These are phyloP conservation scores for Muscicapa comitata DNA, from an alignment of 2,797 vertebrate genomes.

Conservation along the genomic window DNA sequence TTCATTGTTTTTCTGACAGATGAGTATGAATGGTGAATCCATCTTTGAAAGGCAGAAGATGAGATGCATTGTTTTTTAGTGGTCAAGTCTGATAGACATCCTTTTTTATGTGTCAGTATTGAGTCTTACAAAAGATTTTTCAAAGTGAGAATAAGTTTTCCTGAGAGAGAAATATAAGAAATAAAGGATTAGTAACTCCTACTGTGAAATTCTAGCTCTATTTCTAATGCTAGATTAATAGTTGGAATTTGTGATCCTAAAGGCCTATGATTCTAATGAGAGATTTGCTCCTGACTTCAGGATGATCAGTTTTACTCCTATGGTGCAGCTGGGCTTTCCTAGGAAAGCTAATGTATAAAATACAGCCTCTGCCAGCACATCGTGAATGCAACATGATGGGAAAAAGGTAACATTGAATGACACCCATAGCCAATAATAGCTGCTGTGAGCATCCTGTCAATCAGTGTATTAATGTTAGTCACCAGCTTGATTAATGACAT, in stretches of 20 bases:
- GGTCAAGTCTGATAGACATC: neutral
- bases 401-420: neutral
- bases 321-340: slow-evolving; percentile 3
- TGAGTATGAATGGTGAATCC: neutral
- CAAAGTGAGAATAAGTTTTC: slow-evolving; percentile 9
- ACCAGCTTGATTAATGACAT: slow-evolving; percentile 19
- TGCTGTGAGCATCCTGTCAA: neutral
- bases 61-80: slow-evolving; percentile 19
- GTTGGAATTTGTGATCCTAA: neutral
- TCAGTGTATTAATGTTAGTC: neutral
- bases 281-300: neutral
- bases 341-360: slow-evolving; percentile 5
- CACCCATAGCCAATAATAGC: neutral
- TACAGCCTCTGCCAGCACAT: slow-evolving; percentile 23
- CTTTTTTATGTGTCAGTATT: neutral
- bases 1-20: neutral
- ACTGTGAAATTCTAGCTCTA: slow-evolving; percentile 14
- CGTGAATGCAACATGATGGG: neutral
- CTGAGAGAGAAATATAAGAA: neutral
- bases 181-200: slow-evolving; percentile 13
- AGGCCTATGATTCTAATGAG: neutral
- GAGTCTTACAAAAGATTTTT: neutral
- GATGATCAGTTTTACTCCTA: slow-evolving; percentile 8
- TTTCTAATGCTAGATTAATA: neutral
- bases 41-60: neutral